Evolutionary conservation across 2,797 vertebrate species (phyloP).

Genomic region (Neoniphon sammara): DNA sequence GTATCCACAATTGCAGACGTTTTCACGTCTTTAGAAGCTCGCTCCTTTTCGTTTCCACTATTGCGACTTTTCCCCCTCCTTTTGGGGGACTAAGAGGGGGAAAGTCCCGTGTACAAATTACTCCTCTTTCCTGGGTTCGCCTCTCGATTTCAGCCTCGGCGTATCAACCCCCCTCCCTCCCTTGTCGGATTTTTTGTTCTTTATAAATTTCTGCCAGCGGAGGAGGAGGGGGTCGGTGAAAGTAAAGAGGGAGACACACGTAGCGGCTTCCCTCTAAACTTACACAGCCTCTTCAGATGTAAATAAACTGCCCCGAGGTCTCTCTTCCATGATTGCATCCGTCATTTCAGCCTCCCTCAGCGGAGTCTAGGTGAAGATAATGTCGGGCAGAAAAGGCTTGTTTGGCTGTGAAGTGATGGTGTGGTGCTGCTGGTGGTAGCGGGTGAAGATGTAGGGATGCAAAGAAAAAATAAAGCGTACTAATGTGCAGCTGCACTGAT

Average conservation of each 20-base stretch:
- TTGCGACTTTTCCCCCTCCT: constrained; percentile 89
- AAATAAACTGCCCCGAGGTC: constrained; percentile 69
- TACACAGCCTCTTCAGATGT: constrained; percentile 72
- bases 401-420: constrained; percentile 78
- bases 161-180: constrained; percentile 86
- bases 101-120: constrained; percentile 86
- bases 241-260: constrained; percentile 81
- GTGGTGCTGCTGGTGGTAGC: constrained; percentile 70
- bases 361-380: constrained; percentile 79
- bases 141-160: constrained; percentile 87
- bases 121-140: constrained; percentile 88
- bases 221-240: constrained; percentile 82
- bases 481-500: constrained; percentile 34
- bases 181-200: constrained; percentile 86
- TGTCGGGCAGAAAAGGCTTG: constrained; percentile 77
- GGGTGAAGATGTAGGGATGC: constrained; percentile 38
- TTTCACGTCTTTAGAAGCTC: constrained; percentile 78
- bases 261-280: constrained; percentile 79
- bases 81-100: constrained; percentile 86
- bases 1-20: constrained; percentile 83
- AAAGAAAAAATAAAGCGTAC: constrained; percentile 43
- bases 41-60: constrained; percentile 79
- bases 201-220: constrained; percentile 87
- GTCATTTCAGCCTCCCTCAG: constrained; percentile 79
- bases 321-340: constrained; percentile 75